phyloP scores from a whole-genome alignment of 1,140 invertebrate species.

The Drosophila lacertosa region DNA sequence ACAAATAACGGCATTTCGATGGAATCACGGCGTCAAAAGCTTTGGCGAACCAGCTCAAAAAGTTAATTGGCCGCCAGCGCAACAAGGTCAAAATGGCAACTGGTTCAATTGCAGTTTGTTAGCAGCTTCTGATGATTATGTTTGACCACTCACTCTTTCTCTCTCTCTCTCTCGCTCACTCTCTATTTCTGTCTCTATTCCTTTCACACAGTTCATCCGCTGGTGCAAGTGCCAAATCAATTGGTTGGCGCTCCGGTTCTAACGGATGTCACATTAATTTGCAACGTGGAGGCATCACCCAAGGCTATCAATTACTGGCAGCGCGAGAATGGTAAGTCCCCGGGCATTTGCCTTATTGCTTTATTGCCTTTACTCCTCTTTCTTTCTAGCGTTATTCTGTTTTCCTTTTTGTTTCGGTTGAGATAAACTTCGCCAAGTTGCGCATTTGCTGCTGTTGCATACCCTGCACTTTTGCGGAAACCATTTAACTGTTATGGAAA shows the following conservation, averaged over 20 bases:
- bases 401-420: background rate
- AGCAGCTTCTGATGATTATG: slow-evolving; percentile 15
- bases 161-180: slow-evolving; percentile 11
- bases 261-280: slow-evolving; percentile 93
- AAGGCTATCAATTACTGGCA: slow-evolving; percentile 96
- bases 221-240: slow-evolving; percentile 93
- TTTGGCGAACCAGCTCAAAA: background rate
- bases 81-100: background rate
- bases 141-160: slow-evolving; percentile 18
- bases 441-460: background rate
- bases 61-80: slow-evolving; percentile 13
- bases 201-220: slow-evolving; percentile 92
- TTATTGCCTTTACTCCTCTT: slow-evolving; percentile 6
- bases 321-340: slow-evolving; percentile 89
- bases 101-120: background rate
- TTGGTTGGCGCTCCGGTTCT: slow-evolving; percentile 91
- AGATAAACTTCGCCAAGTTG: background rate
- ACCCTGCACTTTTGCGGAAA: background rate
- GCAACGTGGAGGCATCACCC: slow-evolving; percentile 93
- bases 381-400: background rate
- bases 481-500: no score
- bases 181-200: background rate
- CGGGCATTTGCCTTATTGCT: slow-evolving; percentile 8
- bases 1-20: slow-evolving; percentile 34
- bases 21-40: slow-evolving; percentile 5